Percentiles rank a stretch among this genome's conserved stretches.
Conservation (phyloP, 2,888 invertebrate species). For the Lymantria monacha region DNA sequence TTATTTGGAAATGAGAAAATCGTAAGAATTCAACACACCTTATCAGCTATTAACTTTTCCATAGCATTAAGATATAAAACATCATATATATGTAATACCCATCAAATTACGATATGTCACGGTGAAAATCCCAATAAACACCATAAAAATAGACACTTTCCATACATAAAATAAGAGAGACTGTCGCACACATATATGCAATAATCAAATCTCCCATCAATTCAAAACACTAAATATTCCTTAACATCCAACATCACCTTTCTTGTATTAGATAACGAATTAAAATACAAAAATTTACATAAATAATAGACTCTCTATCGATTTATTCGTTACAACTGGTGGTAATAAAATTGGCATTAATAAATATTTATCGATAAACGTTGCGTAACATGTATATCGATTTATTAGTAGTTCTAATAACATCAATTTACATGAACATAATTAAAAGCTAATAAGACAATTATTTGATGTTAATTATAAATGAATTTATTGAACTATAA, state of each 20-base stretch:
- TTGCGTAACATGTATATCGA: conserved; percentile 13
- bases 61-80: not conserved
- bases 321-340: conserved; percentile 6
- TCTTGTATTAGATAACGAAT: conserved; percentile 20
- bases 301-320: conserved; percentile 14
- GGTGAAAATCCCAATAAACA: not conserved
- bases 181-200: not conserved
- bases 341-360: conserved; percentile 14
- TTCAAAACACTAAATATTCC: not conserved
- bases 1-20: too few relatives aligned
- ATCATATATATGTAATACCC: not conserved
- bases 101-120: not conserved
- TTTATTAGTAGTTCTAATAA: conserved; percentile 15
- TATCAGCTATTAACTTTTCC: not conserved
- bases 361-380: conserved; percentile 9
- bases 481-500: conserved; percentile 15
- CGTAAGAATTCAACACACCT: not conserved
- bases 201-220: not conserved
- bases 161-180: not conserved
- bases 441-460: conserved; percentile 13
- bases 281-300: conserved; percentile 21
- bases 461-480: conserved; percentile 4
- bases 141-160: not conserved
- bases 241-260: conserved; percentile 10
- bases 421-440: conserved; percentile 10